A percentile compares a stretch with the other conserved stretches of the same genome.
Evolutionary conservation across 2,113 vertebrate species (phyloP).

Genomic region (Kobus ellipsiprymnus): DNA sequence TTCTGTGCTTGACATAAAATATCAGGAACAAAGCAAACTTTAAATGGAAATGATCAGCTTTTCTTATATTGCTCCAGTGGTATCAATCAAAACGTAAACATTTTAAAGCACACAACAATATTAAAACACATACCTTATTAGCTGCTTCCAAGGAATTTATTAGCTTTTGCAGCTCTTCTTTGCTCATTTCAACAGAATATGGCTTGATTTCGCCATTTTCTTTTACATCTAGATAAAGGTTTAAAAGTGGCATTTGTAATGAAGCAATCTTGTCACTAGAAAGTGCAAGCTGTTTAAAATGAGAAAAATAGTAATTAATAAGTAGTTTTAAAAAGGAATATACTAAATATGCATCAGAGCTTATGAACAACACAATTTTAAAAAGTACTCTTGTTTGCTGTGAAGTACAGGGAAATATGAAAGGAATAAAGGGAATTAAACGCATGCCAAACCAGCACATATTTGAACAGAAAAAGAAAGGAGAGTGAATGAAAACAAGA

Average conservation of each 20-base stretch:
- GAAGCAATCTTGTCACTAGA: constrained; percentile 96
- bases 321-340: neutral
- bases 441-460: neutral
- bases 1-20: neutral
- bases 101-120: neutral
- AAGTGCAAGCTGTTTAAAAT: constrained; percentile 86
- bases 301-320: neutral
- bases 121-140: constrained; percentile 87
- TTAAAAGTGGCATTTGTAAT: constrained; percentile 92
- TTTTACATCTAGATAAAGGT: constrained; percentile 89
- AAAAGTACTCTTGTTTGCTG: neutral
- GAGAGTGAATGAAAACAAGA: neutral
- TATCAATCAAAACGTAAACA: neutral
- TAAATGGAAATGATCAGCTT: neutral
- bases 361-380: neutral
- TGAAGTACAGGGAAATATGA: neutral
- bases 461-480: neutral
- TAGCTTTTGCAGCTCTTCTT: constrained; percentile 91
- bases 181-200: constrained; percentile 91
- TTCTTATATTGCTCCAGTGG: neutral
- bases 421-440: neutral
- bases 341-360: neutral
- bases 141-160: constrained; percentile 92
- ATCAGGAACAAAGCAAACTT: neutral
- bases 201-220: constrained; percentile 84